Evolutionary conservation across 2,113 vertebrate genomes (phyloP), one percentile per base, ranked within the genome.

Genomic region (Balaenoptera acutorostrata): DNA sequence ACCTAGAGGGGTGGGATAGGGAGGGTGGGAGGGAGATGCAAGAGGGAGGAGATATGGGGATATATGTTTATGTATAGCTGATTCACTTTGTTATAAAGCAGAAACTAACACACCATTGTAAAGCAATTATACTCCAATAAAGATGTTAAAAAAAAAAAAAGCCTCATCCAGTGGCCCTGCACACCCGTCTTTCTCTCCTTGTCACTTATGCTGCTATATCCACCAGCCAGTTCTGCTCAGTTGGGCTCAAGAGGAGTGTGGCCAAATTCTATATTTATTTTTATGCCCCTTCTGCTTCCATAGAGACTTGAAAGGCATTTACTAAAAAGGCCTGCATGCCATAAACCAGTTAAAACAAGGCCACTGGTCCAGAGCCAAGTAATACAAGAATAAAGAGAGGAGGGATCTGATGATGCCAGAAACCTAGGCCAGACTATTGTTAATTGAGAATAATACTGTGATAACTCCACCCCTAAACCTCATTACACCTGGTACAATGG

Each of bases 341-440:
- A 41, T 55, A 59, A 94, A n/a, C 63, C 59, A 87, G 63, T 89
- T 71, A 75, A 95, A 95, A 83, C 25, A 15, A 89, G 41, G 72
- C 33, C 63, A 17, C 39, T 1, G 0, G 21, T 82, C 80, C 83
- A 83, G 78, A 87, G 92, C 86, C 96, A 96, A 80, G 82, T 33
- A 83, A 91, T 93, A 85, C 91, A 90, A 71, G 61, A 91, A 93
- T 63, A 87, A 52, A 97, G 90, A 84, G 90, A 83, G 13, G 33
- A 90, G 55, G 55, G 72, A n/a, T 66, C 20, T 72, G 46, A 36
- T 69, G 33, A 68, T 61, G 86, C 82, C 93, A 82, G 82, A 72
- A 95, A 77, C 29, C 12, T 25, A 39, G 17, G 86, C 93, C 93
- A 84, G 94, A 87, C 29, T 20, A 75, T 44, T 46, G 3, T 52